Evolutionary conservation across 2,113 vertebrate species (phyloP).

Genomic region (Oreotrochilus melanogaster): DNA sequence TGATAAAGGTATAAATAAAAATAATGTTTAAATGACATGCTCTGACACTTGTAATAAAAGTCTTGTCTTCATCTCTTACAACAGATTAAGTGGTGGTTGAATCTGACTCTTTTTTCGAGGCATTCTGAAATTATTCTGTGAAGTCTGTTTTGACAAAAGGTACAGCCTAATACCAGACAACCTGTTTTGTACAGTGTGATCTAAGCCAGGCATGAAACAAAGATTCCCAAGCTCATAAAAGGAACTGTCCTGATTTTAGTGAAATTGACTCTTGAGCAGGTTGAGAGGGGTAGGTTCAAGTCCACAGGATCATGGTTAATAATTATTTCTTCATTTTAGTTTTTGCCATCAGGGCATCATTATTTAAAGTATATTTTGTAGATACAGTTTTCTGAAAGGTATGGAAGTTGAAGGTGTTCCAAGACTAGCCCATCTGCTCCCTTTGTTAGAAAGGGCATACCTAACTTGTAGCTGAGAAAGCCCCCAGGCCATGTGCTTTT

Average conservation of each 20-base stretch:
- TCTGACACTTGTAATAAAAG: background rate
- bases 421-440: background rate
- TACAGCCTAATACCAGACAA: rapidly evolving
- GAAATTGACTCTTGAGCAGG: background rate
- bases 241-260: background rate
- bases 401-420: background rate
- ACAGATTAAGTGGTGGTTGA: background rate
- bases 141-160: background rate
- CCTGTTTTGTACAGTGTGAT: background rate
- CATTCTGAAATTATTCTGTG: background rate
- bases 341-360: background rate
- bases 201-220: background rate
- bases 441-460: conserved; percentile 14
- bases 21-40: background rate
- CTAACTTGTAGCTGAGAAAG: background rate
- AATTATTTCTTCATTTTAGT: background rate
- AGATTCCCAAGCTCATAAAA: background rate
- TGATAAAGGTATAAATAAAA: conserved; percentile 2
- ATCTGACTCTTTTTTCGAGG: background rate
- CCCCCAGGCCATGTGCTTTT: background rate
- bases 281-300: background rate
- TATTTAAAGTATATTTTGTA: background rate
- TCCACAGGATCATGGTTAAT: rapidly evolving
- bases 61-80: background rate
- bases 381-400: background rate